Evolutionary conservation across 1,140 invertebrate genomes (phyloP).

Genomic region (Drosophila tropicalis): DNA sequence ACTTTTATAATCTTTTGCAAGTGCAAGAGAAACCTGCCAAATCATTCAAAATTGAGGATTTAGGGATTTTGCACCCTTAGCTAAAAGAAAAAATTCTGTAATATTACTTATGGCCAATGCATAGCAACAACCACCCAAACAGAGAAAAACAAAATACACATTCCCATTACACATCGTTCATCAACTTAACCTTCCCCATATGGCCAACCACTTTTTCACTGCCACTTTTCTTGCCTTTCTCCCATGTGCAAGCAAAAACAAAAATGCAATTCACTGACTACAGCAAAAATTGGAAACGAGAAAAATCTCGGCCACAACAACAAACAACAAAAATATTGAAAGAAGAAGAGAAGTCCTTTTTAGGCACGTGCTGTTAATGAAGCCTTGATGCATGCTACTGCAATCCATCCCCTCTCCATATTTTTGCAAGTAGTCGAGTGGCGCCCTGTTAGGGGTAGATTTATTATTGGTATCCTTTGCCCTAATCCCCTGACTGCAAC

Average conservation of each 20-base stretch:
- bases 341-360: conserved; percentile 19
- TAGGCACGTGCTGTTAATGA: conserved; percentile 77
- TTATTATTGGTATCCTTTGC: conserved; percentile 17
- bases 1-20: conserved; percentile 28
- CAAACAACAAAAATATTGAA: conserved; percentile 30
- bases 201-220: conserved; percentile 16
- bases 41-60: conserved; percentile 36
- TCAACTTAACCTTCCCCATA: conserved; percentile 7
- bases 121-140: conserved; percentile 42
- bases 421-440: conserved; percentile 38
- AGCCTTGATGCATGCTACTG: conserved; percentile 43
- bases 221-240: conserved; percentile 39
- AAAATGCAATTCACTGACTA: conserved; percentile 68
- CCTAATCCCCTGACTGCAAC: conserved; percentile 64
- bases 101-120: conserved; percentile 47
- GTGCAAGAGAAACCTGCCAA: conserved; percentile 35
- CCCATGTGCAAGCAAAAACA: conserved; percentile 59
- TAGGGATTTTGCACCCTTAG: conserved; percentile 10
- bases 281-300: conserved; percentile 28
- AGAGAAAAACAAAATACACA: neutral
- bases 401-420: conserved; percentile 33
- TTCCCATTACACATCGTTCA: conserved; percentile 18
- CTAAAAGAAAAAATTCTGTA: conserved; percentile 24
- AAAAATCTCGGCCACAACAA: conserved; percentile 64
- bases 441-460: conserved; percentile 59